Evolutionary conservation across 2,888 invertebrate species (phyloP), one percentile per base, ranked within the genome.

Genomic region (Perizoma flavofasciatum): DNA sequence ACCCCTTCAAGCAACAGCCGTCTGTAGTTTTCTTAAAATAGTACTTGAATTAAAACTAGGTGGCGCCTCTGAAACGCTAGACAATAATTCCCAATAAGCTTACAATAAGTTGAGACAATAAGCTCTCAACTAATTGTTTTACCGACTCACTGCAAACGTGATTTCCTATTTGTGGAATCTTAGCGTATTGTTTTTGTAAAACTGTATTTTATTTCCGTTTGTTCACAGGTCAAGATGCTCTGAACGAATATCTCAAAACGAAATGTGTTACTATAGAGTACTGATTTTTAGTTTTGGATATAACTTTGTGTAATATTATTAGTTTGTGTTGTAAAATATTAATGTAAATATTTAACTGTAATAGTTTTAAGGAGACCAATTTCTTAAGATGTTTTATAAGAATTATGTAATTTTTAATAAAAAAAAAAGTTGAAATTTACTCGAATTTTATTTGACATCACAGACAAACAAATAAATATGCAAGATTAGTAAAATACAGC

Each of bases 241-340:
- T 99, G 43, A 97, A 98, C 82, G 98, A 99, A 88, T 99, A 99
- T 85, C 93, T 99, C 65, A 97, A 97, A 85, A 98, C 97, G 0
- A 99, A 99, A 90, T 97, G 97, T 71, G 95, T 99, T 41, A 99
- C 98, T 7, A 94, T 99, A 71, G 99, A 99, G 92, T 99, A 98
- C 90, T 97, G 86, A 74, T 51, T 43, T 56, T 55, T 51, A 52
- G 3, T 46, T 32, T 22, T 22, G 4, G 1, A 6, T 37, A 41
- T 41, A 4, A 41, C 37, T 37, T 45, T 44, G 43, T 45, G 9
- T 34, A 9, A 9, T 34, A 9, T 7, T 34, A 33, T 34, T 33
- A 33, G 6, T 5, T 33, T 32, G 9, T 34, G 33, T 22, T 46
- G 33, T 34, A 33, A 34, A 34, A 33, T 46, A 44, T 33, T n/a